Percentiles rank a stretch among this genome's conserved stretches.
These are phyloP conservation scores for Perca fluviatilis DNA, from an alignment of 2,113 vertebrate genomes.

Conservation along the genomic window DNA sequence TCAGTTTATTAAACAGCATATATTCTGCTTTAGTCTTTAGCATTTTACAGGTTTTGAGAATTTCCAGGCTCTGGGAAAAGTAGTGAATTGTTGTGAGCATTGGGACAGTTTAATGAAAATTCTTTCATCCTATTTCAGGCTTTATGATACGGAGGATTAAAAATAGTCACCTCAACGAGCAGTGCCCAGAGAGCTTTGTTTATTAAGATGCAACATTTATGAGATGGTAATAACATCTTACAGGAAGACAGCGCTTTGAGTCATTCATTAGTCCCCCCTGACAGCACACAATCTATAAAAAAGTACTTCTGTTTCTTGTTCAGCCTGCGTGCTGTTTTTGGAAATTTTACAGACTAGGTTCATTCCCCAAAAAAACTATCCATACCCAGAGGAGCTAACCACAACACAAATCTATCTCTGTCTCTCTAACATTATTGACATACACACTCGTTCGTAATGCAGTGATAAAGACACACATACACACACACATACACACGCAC, in stretches of 20 bases:
- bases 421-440: conserved; percentile 9
- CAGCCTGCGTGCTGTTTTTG: background rate
- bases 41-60: background rate
- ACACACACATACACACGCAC: background rate
- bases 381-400: no score
- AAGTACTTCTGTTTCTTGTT: background rate
- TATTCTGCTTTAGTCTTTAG: background rate
- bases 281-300: background rate
- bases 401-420: no score
- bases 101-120: background rate
- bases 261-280: conserved; percentile 21
- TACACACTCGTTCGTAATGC: conserved; percentile 31
- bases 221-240: conserved; percentile 48
- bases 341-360: background rate
- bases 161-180: conserved; percentile 11
- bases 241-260: conserved; percentile 22
- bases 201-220: conserved; percentile 32
- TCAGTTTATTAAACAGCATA: background rate
- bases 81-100: background rate
- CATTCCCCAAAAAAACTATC: background rate
- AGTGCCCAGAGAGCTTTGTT: conserved; percentile 24
- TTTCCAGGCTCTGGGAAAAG: background rate
- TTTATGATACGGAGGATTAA: conserved; percentile 4
- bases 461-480: background rate
- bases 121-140: conserved; percentile 1